Base-by-base conservation (phyloP, 2,888 invertebrate genomes). In the Muscina levida region DNA sequence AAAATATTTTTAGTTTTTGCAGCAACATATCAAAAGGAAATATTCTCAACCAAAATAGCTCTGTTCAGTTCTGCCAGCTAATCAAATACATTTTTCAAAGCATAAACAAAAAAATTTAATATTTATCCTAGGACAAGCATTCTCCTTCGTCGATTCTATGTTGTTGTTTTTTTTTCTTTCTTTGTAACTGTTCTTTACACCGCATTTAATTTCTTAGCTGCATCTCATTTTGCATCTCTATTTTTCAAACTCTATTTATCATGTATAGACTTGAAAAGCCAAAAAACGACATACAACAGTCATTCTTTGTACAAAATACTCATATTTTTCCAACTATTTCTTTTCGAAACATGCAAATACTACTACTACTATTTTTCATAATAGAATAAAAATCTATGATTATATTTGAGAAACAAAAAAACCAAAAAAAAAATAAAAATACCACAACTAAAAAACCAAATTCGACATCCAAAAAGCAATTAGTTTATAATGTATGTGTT, bases 401-500 rank as follows among this genome's bases (percentile, higher is more conserved):
- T n/a, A n/a, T n/a, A n/a, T n/a, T n/a, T n/a, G n/a, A n/a, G n/a
- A n/a, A n/a, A n/a, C n/a, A 26, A 26, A 53, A 24, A 57, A 3
- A n/a, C 1, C 10, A 13, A 42, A 15, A 57, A 15, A 24, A 56
- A 56, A 15, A n/a, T 3, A 53, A 37, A 68, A 31, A 51, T 48
- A 8, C 22, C 24, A 26, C 42, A 31, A 51, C n/a, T 37, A 44
- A 53, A 44, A 44, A 62, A 17, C 31, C 31, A 42, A 8, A 31
- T 26, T 42, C 1, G 5, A 48, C n/a, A 72, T 48, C 71, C 66
- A 59, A 78, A 75, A 72, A 46, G 57, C 72, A 17, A 67, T 72
- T 81, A 77, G 73, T 77, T 81, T 31, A 67, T 72, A 84, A 85
- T 85, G 87, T 89, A 88, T 88, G 90, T 90, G 90, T 90, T 89